Evolutionary conservation across 2,797 vertebrate species (phyloP).

Genomic region (Hirundo rustica): DNA sequence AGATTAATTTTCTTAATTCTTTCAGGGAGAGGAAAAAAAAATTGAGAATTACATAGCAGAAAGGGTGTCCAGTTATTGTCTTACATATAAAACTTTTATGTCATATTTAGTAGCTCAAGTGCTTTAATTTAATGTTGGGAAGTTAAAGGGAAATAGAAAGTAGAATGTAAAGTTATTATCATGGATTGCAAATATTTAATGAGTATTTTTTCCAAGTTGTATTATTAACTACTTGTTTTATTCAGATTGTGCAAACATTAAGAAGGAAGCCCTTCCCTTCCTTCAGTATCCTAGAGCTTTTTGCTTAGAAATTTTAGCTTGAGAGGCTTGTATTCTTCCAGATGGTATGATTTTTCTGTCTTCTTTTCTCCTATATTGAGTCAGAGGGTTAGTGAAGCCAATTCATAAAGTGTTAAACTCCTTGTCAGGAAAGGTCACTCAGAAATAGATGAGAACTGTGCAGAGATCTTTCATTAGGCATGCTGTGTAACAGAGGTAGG

Average conservation of each 20-base stretch:
- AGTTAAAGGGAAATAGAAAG: background rate
- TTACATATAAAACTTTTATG: background rate
- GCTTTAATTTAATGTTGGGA: background rate
- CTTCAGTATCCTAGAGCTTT: background rate
- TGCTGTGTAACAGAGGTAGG: background rate
- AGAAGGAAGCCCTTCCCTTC: constrained; percentile 24
- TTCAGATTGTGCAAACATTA: background rate
- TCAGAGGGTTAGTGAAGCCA: background rate
- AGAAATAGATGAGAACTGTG: background rate
- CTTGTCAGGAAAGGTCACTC: background rate
- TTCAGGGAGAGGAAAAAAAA: background rate
- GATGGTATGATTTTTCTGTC: background rate
- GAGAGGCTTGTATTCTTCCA: background rate
- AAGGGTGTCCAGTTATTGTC: background rate
- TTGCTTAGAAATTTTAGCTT: background rate
- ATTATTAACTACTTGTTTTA: background rate
- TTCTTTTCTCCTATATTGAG: background rate
- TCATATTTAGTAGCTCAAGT: background rate
- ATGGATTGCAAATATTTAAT: background rate
- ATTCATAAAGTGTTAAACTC: background rate
- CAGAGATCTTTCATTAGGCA: background rate
- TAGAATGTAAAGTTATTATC: background rate
- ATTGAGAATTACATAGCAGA: background rate
- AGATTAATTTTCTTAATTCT: background rate
- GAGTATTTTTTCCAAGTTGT: background rate